Percentiles rank a stretch among this genome's conserved stretches.
Evolutionary conservation across 1,140 invertebrate genomes (phyloP).

Genomic region (Musca vetustissima): DNA sequence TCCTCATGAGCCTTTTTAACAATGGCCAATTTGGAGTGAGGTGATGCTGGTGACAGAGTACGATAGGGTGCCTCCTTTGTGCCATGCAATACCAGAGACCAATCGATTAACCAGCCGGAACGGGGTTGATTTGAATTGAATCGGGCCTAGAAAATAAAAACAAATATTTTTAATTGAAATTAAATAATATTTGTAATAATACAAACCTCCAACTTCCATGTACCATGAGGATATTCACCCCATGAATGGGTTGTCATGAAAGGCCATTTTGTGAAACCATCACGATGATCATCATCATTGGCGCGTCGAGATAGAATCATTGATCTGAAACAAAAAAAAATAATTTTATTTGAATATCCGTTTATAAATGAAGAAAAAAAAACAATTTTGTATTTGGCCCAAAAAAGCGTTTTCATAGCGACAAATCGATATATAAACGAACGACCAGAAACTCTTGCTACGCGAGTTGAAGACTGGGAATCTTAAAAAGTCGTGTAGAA

Average conservation of each 20-base stretch:
- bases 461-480: no score
- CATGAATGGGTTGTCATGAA: constrained; percentile 99
- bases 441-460: no score
- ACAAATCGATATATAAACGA: no score
- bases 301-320: constrained; percentile 95
- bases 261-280: constrained; percentile 99
- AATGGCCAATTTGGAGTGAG: constrained; percentile 91
- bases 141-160: constrained; percentile 68
- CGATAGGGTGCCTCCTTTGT: constrained; percentile 93
- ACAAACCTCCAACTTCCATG: constrained; percentile 87
- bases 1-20: constrained; percentile 96
- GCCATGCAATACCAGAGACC: constrained; percentile 97
- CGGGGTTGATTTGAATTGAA: constrained; percentile 76
- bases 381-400: no score
- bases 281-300: constrained; percentile 94
- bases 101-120: constrained; percentile 88
- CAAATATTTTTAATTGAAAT: neutral
- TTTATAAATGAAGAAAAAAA: no score
- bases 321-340: constrained; percentile 66
- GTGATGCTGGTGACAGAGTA: constrained; percentile 79
- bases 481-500: no score
- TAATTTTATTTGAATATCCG: neutral
- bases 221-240: constrained; percentile 97
- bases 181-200: neutral
- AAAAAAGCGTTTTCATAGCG: no score